A percentile compares a stretch with the other conserved stretches of the same genome.
phyloP scores from a whole-genome alignment of 2,113 vertebrate species.

The Pterocles burchelli region DNA sequence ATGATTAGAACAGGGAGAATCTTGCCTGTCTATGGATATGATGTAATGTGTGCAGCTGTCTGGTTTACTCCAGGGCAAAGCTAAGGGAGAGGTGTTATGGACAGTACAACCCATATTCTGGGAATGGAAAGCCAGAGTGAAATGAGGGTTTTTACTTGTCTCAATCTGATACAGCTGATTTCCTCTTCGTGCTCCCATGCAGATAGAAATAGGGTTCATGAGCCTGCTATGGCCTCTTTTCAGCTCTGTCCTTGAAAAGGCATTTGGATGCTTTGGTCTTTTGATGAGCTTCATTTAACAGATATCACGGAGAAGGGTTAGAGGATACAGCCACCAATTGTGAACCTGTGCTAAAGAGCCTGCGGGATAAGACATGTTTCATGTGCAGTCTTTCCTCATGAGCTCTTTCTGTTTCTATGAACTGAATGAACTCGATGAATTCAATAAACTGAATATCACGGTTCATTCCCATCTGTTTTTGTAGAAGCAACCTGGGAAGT shows the following conservation, averaged over 20 bases:
- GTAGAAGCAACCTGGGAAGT: background rate
- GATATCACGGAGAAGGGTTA: background rate
- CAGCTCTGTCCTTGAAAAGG: background rate
- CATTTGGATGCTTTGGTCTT: background rate
- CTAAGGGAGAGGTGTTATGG: background rate
- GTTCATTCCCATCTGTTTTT: background rate
- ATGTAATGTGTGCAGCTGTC: constrained; percentile 58
- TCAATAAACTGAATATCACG: background rate
- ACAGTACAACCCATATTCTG: background rate
- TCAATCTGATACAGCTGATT: background rate
- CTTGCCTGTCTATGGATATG: constrained; percentile 32
- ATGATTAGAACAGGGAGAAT: constrained; percentile 55
- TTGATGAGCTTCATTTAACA: background rate
- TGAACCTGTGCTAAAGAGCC: background rate
- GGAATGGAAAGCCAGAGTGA: background rate
- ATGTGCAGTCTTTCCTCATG: background rate
- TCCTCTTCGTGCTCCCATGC: background rate
- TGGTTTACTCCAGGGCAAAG: background rate
- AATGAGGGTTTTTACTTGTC: background rate
- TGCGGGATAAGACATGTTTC: background rate
- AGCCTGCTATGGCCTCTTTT: background rate
- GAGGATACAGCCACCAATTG: background rate
- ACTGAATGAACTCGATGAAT: background rate
- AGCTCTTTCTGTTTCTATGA: background rate
- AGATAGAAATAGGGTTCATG: background rate